Evolutionary conservation across 1,140 invertebrate species (phyloP).

Genomic region (Drosophila micromelanica): DNA sequence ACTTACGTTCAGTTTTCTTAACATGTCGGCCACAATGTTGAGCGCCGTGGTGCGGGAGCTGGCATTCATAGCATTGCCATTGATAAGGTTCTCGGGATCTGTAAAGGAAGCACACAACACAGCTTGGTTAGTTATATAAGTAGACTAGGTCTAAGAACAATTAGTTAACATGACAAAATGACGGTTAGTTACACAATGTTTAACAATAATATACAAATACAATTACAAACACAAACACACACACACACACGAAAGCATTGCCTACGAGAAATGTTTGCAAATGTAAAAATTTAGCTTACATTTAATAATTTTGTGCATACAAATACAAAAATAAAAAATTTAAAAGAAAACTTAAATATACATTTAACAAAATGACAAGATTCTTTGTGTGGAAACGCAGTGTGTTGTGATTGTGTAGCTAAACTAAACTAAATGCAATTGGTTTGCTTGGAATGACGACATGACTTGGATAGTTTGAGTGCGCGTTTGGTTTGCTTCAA

Average conservation of each 20-base stretch:
- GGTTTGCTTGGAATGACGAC: constrained; percentile 46
- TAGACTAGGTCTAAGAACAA: constrained; percentile 40
- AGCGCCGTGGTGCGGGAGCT: constrained; percentile 95
- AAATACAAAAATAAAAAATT: constrained; percentile 32
- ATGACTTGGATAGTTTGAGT: constrained; percentile 60
- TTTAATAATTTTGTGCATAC: constrained; percentile 51
- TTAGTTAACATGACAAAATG: constrained; percentile 24
- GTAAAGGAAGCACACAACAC: constrained; percentile 78
- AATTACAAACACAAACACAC: constrained; percentile 37
- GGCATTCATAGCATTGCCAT: constrained; percentile 91
- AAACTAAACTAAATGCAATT: constrained; percentile 26
- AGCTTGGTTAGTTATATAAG: constrained; percentile 45
- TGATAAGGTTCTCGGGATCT: constrained; percentile 86
- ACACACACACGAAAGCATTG: constrained; percentile 49
- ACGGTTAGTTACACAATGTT: constrained; percentile 36
- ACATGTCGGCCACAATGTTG: constrained; percentile 96
- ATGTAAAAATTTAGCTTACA: constrained; percentile 44
- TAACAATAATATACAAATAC: constrained; percentile 11
- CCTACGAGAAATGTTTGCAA: constrained; percentile 73
- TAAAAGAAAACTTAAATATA: constrained; percentile 37
- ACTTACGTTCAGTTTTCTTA: constrained; percentile 95
- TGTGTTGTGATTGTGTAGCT: constrained; percentile 19
- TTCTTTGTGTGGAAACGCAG: constrained; percentile 17
- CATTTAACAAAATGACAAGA: constrained; percentile 16
- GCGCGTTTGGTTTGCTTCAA: constrained; percentile 65